Conservation (phyloP, 2,113 vertebrate genomes). For the Chroicocephalus ridibundus region DNA sequence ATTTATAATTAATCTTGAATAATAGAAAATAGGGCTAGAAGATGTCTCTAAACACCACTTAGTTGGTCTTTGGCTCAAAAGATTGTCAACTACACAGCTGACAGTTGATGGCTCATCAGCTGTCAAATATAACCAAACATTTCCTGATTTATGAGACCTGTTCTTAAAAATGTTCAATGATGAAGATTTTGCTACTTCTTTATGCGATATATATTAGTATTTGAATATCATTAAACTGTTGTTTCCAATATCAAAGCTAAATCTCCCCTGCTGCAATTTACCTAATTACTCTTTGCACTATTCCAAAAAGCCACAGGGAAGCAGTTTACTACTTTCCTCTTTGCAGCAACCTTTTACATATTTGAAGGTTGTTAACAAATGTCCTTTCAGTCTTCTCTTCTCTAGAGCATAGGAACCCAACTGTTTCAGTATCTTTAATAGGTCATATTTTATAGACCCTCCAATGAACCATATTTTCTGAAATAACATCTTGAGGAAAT, state of each 20-base stretch:
- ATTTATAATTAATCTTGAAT: neutral
- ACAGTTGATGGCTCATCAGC: neutral
- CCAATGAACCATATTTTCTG: neutral
- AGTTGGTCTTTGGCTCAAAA: neutral
- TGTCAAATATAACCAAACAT: neutral
- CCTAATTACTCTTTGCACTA: neutral
- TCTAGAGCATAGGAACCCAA: neutral
- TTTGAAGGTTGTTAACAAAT: conserved; percentile 25
- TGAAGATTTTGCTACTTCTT: neutral
- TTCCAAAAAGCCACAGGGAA: neutral
- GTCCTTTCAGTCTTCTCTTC: neutral
- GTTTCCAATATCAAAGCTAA: neutral
- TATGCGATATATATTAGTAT: neutral
- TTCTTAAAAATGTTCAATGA: neutral
- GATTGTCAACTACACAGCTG: neutral
- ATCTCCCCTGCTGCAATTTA: neutral
- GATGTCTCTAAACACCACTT: neutral
- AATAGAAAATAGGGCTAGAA: neutral
- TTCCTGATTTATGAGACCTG: neutral
- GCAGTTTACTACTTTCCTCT: neutral
- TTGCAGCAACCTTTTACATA: neutral
- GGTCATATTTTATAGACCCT: conserved; percentile 31
- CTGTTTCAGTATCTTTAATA: neutral
- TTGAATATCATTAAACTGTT: neutral
- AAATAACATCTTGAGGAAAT: conserved; percentile 38